Evolutionary conservation across 1,140 invertebrate species (phyloP).

Genomic region (Phymorhynchus buccinoides): DNA sequence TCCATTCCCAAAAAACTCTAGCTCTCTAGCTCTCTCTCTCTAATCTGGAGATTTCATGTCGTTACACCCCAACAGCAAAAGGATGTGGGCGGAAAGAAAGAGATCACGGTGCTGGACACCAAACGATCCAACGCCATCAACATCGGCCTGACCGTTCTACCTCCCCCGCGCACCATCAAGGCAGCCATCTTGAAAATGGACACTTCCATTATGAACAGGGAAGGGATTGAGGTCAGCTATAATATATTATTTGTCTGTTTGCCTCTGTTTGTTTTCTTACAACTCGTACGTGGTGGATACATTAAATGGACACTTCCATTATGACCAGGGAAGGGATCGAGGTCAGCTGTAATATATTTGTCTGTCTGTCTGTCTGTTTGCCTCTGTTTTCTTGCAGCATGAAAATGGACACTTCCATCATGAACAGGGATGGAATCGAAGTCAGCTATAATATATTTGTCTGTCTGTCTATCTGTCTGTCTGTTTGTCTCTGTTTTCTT

Average conservation of each 20-base stretch:
- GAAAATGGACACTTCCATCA: constrained; percentile 99
- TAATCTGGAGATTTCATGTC: neutral
- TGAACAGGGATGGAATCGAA: constrained; percentile 98
- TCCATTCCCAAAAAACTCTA: constrained; percentile 2
- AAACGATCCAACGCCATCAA: constrained; percentile 99
- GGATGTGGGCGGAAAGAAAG: constrained; percentile 94
- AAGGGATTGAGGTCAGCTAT: constrained; percentile 93
- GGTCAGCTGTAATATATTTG: no score
- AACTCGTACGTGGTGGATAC: no score
- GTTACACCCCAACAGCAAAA: constrained; percentile 81
- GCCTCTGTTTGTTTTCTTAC: no score
- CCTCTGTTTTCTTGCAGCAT: no score
- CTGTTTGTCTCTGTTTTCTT: no score
- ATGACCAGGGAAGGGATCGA: constrained; percentile 98
- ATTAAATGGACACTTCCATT: constrained; percentile 99
- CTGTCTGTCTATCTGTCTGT: no score
- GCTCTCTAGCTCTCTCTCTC: neutral
- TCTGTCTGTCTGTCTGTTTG: no score
- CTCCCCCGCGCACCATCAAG: constrained; percentile 94
- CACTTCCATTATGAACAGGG: constrained; percentile 96
- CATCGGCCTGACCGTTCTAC: constrained; percentile 99
- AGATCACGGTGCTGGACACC: constrained; percentile 95
- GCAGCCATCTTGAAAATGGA: constrained; percentile 99
- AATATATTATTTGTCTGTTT: no score
- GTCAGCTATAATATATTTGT: no score